Percentiles rank a stretch among this genome's conserved stretches.
Evolutionary conservation across 2,888 invertebrate genomes (phyloP).

Genomic region (Limnephilus auricula): DNA sequence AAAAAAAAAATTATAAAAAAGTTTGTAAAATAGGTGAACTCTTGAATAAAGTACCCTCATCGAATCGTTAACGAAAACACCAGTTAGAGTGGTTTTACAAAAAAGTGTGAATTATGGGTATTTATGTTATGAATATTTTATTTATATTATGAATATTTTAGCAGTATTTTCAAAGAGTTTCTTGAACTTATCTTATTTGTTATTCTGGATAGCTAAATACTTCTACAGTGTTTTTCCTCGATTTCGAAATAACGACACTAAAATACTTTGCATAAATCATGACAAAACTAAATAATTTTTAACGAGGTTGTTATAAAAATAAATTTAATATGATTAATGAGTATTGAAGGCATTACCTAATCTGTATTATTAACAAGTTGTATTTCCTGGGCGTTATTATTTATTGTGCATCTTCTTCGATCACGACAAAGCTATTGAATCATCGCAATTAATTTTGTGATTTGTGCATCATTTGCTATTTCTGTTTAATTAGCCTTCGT

Average conservation of each 20-base stretch:
- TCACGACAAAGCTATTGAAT: neutral
- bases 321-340: neutral
- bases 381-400: neutral
- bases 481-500: slow-evolving; percentile 28
- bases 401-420: neutral
- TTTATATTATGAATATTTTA: too few species aligned
- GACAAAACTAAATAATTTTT: neutral
- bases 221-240: neutral
- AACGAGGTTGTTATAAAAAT: neutral
- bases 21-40: neutral
- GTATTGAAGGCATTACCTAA: neutral
- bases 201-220: neutral
- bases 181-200: neutral
- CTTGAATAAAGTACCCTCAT: neutral
- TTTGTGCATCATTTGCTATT: neutral
- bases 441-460: neutral
- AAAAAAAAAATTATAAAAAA: too few species aligned
- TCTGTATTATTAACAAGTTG: neutral
- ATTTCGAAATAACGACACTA: neutral
- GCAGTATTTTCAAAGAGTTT: neutral
- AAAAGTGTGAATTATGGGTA: neutral
- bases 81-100: neutral
- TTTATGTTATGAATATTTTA: too few species aligned
- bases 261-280: neutral
- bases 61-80: neutral